Conservation (phyloP, 2,113 vertebrate species). For the Tachysurus vachellii region DNA sequence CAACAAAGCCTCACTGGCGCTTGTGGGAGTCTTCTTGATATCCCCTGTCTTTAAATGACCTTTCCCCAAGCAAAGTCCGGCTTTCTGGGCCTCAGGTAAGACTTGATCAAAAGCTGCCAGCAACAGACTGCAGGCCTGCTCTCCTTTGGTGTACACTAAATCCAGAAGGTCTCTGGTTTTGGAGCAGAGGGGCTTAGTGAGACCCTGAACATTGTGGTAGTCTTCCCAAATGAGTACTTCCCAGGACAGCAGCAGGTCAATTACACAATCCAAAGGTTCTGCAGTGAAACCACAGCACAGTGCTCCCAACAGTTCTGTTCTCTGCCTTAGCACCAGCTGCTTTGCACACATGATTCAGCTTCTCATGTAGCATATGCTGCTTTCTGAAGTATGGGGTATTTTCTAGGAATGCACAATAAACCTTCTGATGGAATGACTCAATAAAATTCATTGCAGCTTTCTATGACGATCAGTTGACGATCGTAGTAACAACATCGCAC, state of each 20-base stretch:
- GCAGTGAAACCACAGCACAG: conserved; percentile 72
- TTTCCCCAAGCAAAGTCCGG: conserved; percentile 47
- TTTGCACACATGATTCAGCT: conserved; percentile 66
- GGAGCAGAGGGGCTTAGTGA: conserved; percentile 65
- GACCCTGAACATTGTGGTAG: conserved; percentile 69
- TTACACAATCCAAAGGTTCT: conserved; percentile 75
- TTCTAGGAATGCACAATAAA: background rate
- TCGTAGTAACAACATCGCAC: too few species aligned
- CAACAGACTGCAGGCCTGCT: conserved; percentile 65
- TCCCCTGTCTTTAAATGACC: background rate
- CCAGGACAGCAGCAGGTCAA: conserved; percentile 79
- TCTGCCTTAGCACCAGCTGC: conserved; percentile 71
- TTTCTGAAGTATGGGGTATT: background rate
- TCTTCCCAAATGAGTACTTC: conserved; percentile 79
- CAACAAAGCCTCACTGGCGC: conserved; percentile 63
- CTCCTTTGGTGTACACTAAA: conserved; percentile 73
- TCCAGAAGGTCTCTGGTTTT: conserved; percentile 76
- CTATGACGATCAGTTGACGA: background rate
- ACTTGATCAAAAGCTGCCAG: conserved; percentile 64
- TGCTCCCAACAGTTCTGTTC: conserved; percentile 71
- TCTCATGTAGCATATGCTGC: background rate
- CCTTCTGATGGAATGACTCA: background rate
- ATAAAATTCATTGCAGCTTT: background rate
- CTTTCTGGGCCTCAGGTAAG: conserved; percentile 61
- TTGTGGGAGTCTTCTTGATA: conserved; percentile 30